Base-by-base conservation (phyloP, 2,797 vertebrate species). In the Bovichtus variegatus region DNA sequence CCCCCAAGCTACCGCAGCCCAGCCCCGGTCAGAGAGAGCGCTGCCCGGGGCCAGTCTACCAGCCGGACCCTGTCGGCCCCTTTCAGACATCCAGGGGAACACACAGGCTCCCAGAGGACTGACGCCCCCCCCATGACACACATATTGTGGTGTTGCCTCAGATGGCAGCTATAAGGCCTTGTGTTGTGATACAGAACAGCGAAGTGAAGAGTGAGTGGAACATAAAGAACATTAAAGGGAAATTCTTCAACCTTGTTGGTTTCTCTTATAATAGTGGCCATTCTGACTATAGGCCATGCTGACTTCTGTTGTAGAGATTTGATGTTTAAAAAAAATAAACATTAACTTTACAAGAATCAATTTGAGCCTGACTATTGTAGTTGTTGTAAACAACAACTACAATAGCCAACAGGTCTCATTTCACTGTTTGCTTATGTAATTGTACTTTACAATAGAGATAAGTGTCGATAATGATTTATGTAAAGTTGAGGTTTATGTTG, bases 31-130 rank as follows among this genome's bases (percentile, higher is more conserved):
- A 73, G 63, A 57, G 77, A 57, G 75, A 82, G 81, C 43, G 1
- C 60, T 8, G 91, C 92, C 93, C 86, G 71, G 46, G 91, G 90
- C 89, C 76, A 87, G 82, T 87, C 82, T 86, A 72, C 59, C 79
- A 82, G 74, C 75, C 62, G 77, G 86, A 89, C 88, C 41, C 73
- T 36, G 75, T 74, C 59, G 27, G 49, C 36, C 64, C 57, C 78
- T 66, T 74, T 57, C 78, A 91, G 91, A 91, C 80, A 87, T 78
- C 21, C 57, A 71, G 57, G 41, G 60, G 44, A 82, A 82, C 34
- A 71, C 50, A 89, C 25, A 6, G 40, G 43, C 49, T 73, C 79
- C 78, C 80, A 40, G 3, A 69, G 79, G 83, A 64, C 38, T 31
- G 25, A 60, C 4, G 9, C 77, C 29, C 65, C 71, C 50, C 41